These are phyloP conservation scores for Platycheirus albimanus DNA, from an alignment of 2,888 invertebrate genomes.

Conservation along the genomic window DNA sequence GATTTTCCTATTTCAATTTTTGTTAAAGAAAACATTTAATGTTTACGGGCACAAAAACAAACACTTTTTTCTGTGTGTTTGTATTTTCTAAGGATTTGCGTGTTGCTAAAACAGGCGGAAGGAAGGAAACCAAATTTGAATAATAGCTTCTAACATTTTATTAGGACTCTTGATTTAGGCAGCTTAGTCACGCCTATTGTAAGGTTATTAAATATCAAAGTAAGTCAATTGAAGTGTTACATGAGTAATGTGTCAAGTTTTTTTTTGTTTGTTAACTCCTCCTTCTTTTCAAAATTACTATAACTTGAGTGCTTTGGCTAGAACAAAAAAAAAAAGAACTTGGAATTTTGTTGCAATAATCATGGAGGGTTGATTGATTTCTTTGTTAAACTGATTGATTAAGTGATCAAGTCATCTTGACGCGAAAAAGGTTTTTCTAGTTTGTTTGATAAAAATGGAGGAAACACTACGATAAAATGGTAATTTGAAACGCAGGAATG, in stretches of 20 bases:
- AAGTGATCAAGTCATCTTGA: neutral
- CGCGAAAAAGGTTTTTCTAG: no score
- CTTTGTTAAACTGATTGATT: neutral
- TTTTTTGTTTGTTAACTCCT: neutral
- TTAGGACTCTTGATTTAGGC: conserved; percentile 33
- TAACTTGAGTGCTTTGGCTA: neutral
- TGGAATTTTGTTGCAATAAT: conserved; percentile 9
- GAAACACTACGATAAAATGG: no score
- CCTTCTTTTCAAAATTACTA: neutral
- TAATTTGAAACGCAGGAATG: no score
- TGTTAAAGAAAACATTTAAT: neutral
- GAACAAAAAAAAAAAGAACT: neutral
- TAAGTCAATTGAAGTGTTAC: conserved; percentile 34
- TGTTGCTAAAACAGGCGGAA: conserved; percentile 27
- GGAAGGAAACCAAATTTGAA: conserved; percentile 41
- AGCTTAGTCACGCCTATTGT: conserved; percentile 38
- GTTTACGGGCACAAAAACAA: neutral
- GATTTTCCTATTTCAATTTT: conserved; percentile 39
- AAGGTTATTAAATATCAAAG: conserved; percentile 20
- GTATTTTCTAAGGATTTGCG: conserved; percentile 11
- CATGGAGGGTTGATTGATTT: conserved; percentile 8
- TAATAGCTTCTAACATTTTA: conserved; percentile 37
- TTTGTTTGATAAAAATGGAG: no score
- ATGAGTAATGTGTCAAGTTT: conserved; percentile 7
- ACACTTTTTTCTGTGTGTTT: neutral